Percentiles rank a stretch among this genome's conserved stretches.
Conservation (phyloP, 1,140 invertebrate species). For the Drosophila littoralis region DNA sequence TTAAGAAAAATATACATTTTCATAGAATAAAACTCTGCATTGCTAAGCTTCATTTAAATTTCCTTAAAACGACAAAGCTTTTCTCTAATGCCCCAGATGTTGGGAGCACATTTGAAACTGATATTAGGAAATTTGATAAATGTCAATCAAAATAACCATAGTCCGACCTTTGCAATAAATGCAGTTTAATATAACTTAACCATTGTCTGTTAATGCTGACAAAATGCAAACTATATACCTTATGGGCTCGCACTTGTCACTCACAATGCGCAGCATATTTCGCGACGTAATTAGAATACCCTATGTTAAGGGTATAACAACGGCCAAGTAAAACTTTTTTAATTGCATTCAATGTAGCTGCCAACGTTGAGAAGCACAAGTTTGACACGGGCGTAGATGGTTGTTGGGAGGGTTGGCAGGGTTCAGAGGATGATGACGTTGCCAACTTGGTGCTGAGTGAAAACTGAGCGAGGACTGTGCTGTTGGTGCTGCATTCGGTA, state of each 20-base stretch:
- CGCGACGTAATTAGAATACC: neutral
- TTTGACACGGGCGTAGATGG: slow-evolving; percentile 3
- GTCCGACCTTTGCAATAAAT: too few species aligned
- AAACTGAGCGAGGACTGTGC: neutral
- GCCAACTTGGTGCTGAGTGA: neutral
- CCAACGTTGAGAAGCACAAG: slow-evolving; percentile 50
- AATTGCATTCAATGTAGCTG: slow-evolving; percentile 81
- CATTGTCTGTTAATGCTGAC: too few species aligned
- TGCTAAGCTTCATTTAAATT: too few species aligned
- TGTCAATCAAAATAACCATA: too few species aligned
- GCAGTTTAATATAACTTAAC: too few species aligned
- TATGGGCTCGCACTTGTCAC: neutral
- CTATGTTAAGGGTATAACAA: slow-evolving; percentile 5
- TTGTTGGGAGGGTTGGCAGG: slow-evolving; percentile 3
- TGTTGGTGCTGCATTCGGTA: slow-evolving; percentile 13
- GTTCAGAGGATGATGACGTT: neutral
- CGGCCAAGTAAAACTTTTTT: slow-evolving; percentile 66
- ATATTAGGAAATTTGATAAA: too few species aligned
- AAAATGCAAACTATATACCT: neutral
- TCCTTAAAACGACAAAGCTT: too few species aligned
- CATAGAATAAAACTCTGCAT: too few species aligned
- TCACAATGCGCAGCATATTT: neutral
- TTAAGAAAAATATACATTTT: neutral
- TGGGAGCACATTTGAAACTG: too few species aligned
- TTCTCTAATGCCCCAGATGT: too few species aligned